Percentiles rank a stretch among this genome's conserved stretches.
These are phyloP conservation scores for Neodontobutis hainanensis DNA, from an alignment of 2,113 vertebrate genomes.

Conservation along the genomic window DNA sequence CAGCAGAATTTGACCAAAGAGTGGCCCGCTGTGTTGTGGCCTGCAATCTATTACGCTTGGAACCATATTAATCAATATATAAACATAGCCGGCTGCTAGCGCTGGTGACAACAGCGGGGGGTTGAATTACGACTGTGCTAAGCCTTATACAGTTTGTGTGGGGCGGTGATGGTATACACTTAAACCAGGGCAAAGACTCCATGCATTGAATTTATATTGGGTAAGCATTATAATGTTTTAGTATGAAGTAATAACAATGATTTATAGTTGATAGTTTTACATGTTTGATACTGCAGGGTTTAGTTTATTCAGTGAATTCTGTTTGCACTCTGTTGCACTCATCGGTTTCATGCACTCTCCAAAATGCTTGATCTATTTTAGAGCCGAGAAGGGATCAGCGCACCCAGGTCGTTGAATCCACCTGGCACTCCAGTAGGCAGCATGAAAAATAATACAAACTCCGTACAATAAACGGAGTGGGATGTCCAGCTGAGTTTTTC, in stretches of 20 bases:
- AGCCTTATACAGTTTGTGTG: slow-evolving; percentile 1
- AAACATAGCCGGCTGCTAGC: slow-evolving; percentile 43
- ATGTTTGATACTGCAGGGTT: slow-evolving; percentile 27
- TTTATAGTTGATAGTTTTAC: slow-evolving; percentile 49
- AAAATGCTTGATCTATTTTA: not conserved
- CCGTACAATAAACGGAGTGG: not conserved
- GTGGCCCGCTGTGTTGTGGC: slow-evolving; percentile 34
- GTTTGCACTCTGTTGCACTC: not conserved
- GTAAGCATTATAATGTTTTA: slow-evolving; percentile 28
- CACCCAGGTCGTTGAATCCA: not conserved
- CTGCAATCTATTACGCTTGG: slow-evolving; percentile 37
- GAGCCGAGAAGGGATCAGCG: not conserved
- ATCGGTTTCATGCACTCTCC: not conserved
- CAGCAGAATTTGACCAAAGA: slow-evolving; percentile 43
- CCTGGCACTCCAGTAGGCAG: not conserved
- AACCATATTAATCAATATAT: slow-evolving; percentile 61
- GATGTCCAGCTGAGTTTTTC: not conserved
- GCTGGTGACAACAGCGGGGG: slow-evolving; percentile 26
- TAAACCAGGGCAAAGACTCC: slow-evolving; percentile 14
- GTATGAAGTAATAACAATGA: slow-evolving; percentile 37
- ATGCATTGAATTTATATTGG: slow-evolving; percentile 45
- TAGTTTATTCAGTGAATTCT: not conserved
- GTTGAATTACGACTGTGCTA: slow-evolving; percentile 15
- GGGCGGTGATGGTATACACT: slow-evolving; percentile 4
- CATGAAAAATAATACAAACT: not conserved